Conservation (phyloP, 2,888 invertebrate genomes). For the Acronicta leporina region DNA sequence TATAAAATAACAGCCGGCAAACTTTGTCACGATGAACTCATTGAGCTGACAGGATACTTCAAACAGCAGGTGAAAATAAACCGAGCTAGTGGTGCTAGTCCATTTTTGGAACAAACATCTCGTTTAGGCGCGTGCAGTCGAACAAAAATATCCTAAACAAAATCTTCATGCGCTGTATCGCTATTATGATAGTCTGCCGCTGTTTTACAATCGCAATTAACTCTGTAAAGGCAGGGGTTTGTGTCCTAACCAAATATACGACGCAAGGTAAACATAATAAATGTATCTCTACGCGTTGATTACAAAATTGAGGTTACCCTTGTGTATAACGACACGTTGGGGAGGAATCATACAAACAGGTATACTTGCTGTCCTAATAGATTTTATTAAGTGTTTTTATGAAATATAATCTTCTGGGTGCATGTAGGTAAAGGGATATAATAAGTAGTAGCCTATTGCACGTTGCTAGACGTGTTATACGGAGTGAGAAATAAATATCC, state of each 20-base stretch:
- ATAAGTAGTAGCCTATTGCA: slow-evolving; percentile 39
- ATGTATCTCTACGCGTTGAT: slow-evolving; percentile 50
- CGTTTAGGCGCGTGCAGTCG: slow-evolving; percentile 60
- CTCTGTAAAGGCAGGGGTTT: slow-evolving; percentile 63
- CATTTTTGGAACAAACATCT: slow-evolving; percentile 72
- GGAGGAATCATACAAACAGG: slow-evolving; percentile 7
- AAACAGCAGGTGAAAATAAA: slow-evolving; percentile 75
- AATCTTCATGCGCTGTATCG: slow-evolving; percentile 54
- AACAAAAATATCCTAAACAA: slow-evolving; percentile 62
- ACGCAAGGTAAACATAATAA: slow-evolving; percentile 62
- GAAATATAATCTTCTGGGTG: slow-evolving; percentile 9
- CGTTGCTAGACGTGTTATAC: slow-evolving; percentile 40
- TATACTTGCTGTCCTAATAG: slow-evolving; percentile 16
- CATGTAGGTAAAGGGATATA: slow-evolving; percentile 19
- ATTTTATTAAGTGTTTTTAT: slow-evolving; percentile 27
- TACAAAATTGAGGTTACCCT: slow-evolving; percentile 55
- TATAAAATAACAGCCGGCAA: slow-evolving; percentile 60
- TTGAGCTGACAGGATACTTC: slow-evolving; percentile 71
- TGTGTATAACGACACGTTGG: slow-evolving; percentile 22
- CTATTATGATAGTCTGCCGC: slow-evolving; percentile 40
- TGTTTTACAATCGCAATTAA: slow-evolving; percentile 71
- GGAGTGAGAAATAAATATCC: slow-evolving; percentile 58
- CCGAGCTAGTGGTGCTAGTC: slow-evolving; percentile 60
- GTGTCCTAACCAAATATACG: slow-evolving; percentile 75
- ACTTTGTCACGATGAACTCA: slow-evolving; percentile 69